Base-by-base conservation (phyloP, 1,140 invertebrate species). In the Bemisia tabaci region DNA sequence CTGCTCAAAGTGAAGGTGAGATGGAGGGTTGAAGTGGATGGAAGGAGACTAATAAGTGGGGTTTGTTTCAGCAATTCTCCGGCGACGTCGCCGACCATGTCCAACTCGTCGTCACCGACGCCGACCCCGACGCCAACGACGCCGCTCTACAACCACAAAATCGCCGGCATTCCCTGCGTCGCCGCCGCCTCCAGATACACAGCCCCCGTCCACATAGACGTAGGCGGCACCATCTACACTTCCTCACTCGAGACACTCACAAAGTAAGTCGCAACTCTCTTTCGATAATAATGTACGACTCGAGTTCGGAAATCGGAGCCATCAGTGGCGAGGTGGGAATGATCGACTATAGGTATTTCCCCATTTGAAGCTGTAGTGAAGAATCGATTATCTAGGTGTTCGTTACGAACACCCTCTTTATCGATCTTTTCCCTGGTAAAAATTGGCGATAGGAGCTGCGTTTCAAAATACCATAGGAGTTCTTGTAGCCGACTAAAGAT, bases 171-270 rank as follows among this genome's bases (percentile, higher is more conserved):
- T 64, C 94, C 95, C 0, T 92, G 90, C 70, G 92, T 96, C 11
- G 95, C 94, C 0, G 89, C 90, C 0, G 92, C 94, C 1, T 91
- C 91, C 22, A 84, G 91, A 58, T 94, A 91, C 76, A 95, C 93
- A 21, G 94, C 95, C 0, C 94, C 95, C 0, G 95, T 98, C 0
- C 95, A 97, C 77, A 97, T 98, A 71, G 95, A 98, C 75, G 94
- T 98, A 21, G 95, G 95, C 9, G 95, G 94, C 0, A 93, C 91
- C 27, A 97, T 97, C 70, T 98, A 97, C 78, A 98, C 95, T 0
- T 95, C 93, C 0, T 95, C 94, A 0, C 79, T 98, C 74, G 92
- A 97, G 79, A 97, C 94, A 1, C 83, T 98, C 1, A 97, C 94
- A 69, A 92, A 93, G 92, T 96, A 82, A 88, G 87, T 82, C 60